These are phyloP conservation scores for Chrysomallon squamiferum DNA, from an alignment of 1,140 invertebrate species.

Conservation along the genomic window DNA sequence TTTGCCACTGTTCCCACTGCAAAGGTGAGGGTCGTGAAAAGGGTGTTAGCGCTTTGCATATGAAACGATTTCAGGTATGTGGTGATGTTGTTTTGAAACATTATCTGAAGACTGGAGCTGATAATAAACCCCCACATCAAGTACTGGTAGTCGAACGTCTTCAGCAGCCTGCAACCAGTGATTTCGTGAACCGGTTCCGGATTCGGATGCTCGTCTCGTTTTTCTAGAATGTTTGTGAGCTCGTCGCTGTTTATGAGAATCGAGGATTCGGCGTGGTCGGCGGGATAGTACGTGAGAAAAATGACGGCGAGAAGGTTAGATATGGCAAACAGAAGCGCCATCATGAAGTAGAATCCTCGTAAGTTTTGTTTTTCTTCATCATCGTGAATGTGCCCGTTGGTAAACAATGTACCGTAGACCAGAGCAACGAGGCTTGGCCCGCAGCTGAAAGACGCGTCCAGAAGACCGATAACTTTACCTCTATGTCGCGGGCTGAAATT, in stretches of 20 bases:
- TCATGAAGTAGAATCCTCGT: constrained; percentile 43
- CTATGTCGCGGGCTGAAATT: constrained; percentile 45
- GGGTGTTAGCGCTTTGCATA: constrained; percentile 38
- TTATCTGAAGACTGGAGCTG: constrained; percentile 48
- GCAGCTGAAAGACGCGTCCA: constrained; percentile 49
- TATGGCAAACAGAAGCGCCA: constrained; percentile 35
- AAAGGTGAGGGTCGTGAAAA: constrained; percentile 44
- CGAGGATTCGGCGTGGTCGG: neutral
- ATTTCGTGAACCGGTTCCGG: constrained; percentile 17
- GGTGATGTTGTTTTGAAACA: constrained; percentile 46
- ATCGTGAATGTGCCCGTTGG: constrained; percentile 25
- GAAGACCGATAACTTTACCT: constrained; percentile 43
- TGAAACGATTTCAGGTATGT: constrained; percentile 47
- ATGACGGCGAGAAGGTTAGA: constrained; percentile 34
- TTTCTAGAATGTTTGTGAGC: neutral
- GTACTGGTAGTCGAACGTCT: constrained; percentile 46
- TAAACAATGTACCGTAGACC: constrained; percentile 39
- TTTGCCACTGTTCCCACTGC: constrained; percentile 39
- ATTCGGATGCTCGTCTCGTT: neutral
- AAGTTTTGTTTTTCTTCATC: constrained; percentile 51
- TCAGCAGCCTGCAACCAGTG: constrained; percentile 34
- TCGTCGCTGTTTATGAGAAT: neutral
- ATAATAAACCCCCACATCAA: constrained; percentile 46
- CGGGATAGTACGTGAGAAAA: constrained; percentile 16
- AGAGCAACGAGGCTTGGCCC: constrained; percentile 43